These are phyloP conservation scores for Trogon surrucura DNA, from an alignment of 2,113 vertebrate species.

Conservation along the genomic window DNA sequence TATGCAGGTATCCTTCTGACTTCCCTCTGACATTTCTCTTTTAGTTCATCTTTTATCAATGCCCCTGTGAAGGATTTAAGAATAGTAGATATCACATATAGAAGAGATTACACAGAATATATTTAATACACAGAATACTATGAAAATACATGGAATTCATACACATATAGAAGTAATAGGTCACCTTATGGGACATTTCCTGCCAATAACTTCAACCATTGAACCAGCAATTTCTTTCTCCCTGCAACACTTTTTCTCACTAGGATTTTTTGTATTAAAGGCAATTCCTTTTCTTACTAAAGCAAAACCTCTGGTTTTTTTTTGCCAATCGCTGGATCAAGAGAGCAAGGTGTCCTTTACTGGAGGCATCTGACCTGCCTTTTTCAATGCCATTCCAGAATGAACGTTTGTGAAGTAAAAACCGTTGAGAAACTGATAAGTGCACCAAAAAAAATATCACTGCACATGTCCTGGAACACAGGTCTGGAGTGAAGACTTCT, in stretches of 20 bases:
- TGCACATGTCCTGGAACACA: neutral
- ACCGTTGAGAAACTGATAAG: neutral
- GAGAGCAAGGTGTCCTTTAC: neutral
- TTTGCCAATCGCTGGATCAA: neutral
- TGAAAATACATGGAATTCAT: neutral
- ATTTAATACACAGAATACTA: neutral
- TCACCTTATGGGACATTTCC: neutral
- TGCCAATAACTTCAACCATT: neutral
- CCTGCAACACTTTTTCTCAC: neutral
- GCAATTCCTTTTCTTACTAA: neutral
- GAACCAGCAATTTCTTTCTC: neutral
- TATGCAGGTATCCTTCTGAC: neutral
- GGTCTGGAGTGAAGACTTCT: neutral
- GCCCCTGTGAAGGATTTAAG: neutral
- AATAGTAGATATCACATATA: neutral
- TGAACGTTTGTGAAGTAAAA: neutral
- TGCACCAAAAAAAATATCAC: neutral
- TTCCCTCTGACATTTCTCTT: neutral
- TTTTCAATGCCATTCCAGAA: neutral
- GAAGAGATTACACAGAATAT: neutral
- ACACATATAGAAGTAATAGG: neutral
- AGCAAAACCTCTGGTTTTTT: neutral
- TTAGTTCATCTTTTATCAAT: neutral
- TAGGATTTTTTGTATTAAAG: neutral
- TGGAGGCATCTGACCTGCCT: neutral